A percentile compares a stretch with the other conserved stretches of the same genome.
phyloP scores from a whole-genome alignment of 2,113 vertebrate genomes.

The Embiotoca jacksoni region DNA sequence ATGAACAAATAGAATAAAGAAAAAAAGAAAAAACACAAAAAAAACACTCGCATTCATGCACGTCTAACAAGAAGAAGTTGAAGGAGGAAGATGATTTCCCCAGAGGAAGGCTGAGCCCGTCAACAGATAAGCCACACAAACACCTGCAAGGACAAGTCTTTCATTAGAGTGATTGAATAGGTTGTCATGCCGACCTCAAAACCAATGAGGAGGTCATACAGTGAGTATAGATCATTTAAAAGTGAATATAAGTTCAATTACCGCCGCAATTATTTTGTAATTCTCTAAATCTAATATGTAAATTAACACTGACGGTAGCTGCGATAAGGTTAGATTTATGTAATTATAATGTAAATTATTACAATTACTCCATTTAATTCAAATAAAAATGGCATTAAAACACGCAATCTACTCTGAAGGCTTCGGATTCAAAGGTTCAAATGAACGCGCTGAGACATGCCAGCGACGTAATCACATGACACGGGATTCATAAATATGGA shows the following conservation, averaged over 20 bases:
- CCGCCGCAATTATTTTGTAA: too few relatives aligned
- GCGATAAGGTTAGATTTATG: too few relatives aligned
- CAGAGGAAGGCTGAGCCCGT: conserved; percentile 38
- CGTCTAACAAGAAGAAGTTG: conserved; percentile 25
- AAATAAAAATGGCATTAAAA: conserved; percentile 7
- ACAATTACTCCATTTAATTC: neutral
- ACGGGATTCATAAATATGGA: conserved; percentile 28
- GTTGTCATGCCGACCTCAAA: conserved; percentile 19
- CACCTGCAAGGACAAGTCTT: conserved; percentile 52
- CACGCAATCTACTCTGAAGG: neutral
- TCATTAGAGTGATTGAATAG: conserved; percentile 54
- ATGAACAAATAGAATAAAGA: conserved; percentile 13
- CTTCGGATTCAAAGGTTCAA: conserved; percentile 9
- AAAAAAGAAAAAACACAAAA: neutral
- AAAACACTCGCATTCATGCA: conserved; percentile 1
- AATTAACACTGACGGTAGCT: too few relatives aligned
- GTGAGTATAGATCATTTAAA: too few relatives aligned
- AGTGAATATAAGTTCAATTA: too few relatives aligned
- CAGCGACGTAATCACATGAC: conserved; percentile 20
- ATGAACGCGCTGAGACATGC: neutral
- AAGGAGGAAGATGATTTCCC: conserved; percentile 68
- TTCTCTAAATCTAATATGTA: too few relatives aligned
- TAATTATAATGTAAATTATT: neutral
- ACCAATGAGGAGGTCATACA: neutral
- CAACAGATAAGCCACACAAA: conserved; percentile 49